Evolutionary conservation across 2,888 invertebrate species (phyloP), one percentile per base, ranked within the genome.

Genomic region (Ophion slaviceki): DNA sequence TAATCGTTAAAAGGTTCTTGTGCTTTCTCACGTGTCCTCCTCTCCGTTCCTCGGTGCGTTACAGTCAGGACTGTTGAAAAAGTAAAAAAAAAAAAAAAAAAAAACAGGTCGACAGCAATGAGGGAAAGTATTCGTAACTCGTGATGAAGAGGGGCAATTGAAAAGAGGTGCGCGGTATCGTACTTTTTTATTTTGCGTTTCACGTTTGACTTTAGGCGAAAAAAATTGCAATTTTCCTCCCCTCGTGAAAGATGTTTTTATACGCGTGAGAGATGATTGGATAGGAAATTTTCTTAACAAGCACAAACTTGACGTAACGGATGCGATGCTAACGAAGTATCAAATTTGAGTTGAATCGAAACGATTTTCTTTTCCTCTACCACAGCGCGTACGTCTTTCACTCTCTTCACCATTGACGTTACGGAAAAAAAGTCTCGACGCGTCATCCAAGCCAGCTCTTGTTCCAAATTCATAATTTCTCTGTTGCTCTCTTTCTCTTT

Each of bases 1-100:
- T 91, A 71, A 89, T 92, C 84, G 90, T 92, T 76, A 92, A 92
- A 88, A 91, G 90, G 87, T 92, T 93, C 87, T 88, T 93, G 88
- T 92, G 92, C 87, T 91, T 92, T 89, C 88, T 92, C 87, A 89
- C 89, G 87, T 90, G 91, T 89, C 90, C 90, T 72, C 89, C 89
- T 20, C 81, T 87, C 68, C 83, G 85, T 81, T 86, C 87, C 20
- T 82, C 88, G 64, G 84, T 86, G 84, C 85, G 82, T 81, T 87
- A 87, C 80, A 87, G 86, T 47, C 87, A 89, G 82, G 88, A 89
- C 82, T 87, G 88, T 71, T 87, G 67, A 80, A 47, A 66, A 61
- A 66, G 53, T 11, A 47, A 14, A 47, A 24, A 71, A 80, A 47
- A 66, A 61, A 66, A 40, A 7, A 47, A 14, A 47, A 24, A 71